Base-by-base conservation (phyloP, 2,797 vertebrate species). In the Propithecus deckenii region DNA sequence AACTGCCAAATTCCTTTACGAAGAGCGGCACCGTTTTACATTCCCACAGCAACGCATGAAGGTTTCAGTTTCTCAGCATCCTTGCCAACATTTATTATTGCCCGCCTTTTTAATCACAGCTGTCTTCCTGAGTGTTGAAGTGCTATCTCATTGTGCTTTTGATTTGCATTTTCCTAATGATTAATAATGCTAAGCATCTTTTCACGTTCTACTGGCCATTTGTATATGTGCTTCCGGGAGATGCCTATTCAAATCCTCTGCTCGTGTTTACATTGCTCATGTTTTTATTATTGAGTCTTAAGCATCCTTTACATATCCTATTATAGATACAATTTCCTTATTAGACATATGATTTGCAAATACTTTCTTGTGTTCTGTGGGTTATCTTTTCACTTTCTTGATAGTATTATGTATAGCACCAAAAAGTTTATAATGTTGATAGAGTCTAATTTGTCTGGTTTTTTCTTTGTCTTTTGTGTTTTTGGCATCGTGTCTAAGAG, bases 21-120 rank as follows among this genome's bases (percentile, higher is more conserved):
- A 30, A 52, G 30, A n/a, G 30, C 2, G 30, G 57, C 1, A 1
- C 14, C 23, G 0, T 7, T 10, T 74, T 4, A 2, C 3, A 2
- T 30, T 35, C 59, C 67, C 46, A 35, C 38, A 28, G 59, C 32
- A 30, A 15, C 0, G 5, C 1, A 22, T 0, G 20, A 57, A 35
- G 4, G 22, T 5, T 38, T 4, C 2, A 0, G 3, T 4, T 61
- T 17, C 43, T 50, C 38, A 3, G 2, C 6, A 5, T 28, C 52
- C 2, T 46, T 43, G 15, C 41, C 71, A 12, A 43, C 35, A 22
- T 22, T 20, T 63, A 12, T 4, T 50, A 25, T 0, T 30, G 7
- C 41, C 59, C 63, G 20, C 43, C 69, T 93, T 59, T 84, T 50
- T 25, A 8, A 41, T 30, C 17, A 35, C 0, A 35, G 72, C 14